These are phyloP conservation scores for Apostichopus californicus DNA, from an alignment of 35 echinoderm and acorn worm species.

Conservation along the genomic window DNA sequence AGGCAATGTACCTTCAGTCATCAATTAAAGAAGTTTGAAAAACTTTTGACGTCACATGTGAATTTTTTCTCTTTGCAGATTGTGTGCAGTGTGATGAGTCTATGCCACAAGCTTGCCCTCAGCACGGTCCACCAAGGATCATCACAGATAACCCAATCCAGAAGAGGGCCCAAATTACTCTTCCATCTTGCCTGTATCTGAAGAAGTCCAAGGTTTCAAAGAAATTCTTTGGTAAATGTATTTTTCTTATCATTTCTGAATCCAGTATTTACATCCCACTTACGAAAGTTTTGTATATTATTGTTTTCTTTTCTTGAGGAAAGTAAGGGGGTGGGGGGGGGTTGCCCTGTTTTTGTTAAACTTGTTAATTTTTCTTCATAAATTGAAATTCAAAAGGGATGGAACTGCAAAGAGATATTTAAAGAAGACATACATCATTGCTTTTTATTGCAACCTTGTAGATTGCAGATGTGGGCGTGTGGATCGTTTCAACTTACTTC, in stretches of 20 bases:
- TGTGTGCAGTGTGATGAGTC: slow-evolving; percentile 47
- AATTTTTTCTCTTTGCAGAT: background rate
- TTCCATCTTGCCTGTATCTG: slow-evolving; percentile 36
- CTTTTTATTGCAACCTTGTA: too few species aligned
- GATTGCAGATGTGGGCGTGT: too few species aligned
- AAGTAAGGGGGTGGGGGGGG: too few species aligned
- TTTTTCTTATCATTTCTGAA: background rate
- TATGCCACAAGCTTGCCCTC: slow-evolving; percentile 4
- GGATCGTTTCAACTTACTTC: too few species aligned
- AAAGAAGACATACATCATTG: too few species aligned
- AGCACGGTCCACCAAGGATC: slow-evolving; percentile 36
- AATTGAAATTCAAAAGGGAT: too few species aligned
- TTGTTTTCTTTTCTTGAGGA: too few species aligned
- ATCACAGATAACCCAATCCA: slow-evolving; percentile 56
- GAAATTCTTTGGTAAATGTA: slow-evolving; percentile 38
- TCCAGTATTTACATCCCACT: too few species aligned
- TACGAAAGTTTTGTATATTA: too few species aligned
- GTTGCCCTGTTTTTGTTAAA: too few species aligned
- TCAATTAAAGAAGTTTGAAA: background rate
- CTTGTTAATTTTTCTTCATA: too few species aligned
- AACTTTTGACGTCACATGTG: background rate
- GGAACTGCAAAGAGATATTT: too few species aligned
- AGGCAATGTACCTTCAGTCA: background rate
- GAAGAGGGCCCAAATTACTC: slow-evolving; percentile 60
- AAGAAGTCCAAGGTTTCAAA: slow-evolving; percentile 41